These are phyloP conservation scores for Eristalis intricaria DNA, from an alignment of 2,888 invertebrate species.

Conservation along the genomic window DNA sequence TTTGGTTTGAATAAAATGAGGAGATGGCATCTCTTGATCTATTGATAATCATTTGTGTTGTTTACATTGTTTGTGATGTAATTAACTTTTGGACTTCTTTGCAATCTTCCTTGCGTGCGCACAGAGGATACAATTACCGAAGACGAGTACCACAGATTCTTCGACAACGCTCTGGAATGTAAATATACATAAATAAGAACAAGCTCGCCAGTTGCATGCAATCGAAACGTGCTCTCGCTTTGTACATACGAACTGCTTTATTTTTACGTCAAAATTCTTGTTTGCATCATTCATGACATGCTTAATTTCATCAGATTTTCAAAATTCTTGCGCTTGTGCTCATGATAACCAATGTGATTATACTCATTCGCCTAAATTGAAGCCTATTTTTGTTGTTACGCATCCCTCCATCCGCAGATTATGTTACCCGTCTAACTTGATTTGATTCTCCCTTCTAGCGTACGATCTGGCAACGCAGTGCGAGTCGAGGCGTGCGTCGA, in stretches of 20 bases:
- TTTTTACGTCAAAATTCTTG: slow-evolving; percentile 27
- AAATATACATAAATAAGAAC: slow-evolving; percentile 78
- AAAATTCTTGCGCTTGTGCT: slow-evolving; percentile 35
- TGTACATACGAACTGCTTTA: background rate
- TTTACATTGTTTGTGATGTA: slow-evolving; percentile 54
- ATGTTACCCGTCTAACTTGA: background rate
- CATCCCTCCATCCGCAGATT: background rate
- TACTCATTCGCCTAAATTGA: slow-evolving; percentile 30
- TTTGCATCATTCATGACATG: slow-evolving; percentile 15
- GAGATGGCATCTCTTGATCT: slow-evolving; percentile 33
- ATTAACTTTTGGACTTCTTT: slow-evolving; percentile 63
- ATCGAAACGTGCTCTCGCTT: too few species aligned
- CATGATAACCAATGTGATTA: slow-evolving; percentile 34
- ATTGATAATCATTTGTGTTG: slow-evolving; percentile 66
- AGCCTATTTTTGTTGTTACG: slow-evolving; percentile 26
- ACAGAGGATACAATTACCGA: slow-evolving; percentile 83
- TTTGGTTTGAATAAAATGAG: slow-evolving; percentile 20
- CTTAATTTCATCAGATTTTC: slow-evolving; percentile 37
- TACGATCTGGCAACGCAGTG: slow-evolving; percentile 93
- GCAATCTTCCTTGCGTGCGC: slow-evolving; percentile 63
- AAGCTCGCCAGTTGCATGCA: slow-evolving; percentile 41
- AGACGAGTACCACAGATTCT: slow-evolving; percentile 91
- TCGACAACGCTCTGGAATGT: slow-evolving; percentile 91
- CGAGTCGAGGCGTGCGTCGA: slow-evolving; percentile 86
- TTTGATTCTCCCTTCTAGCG: slow-evolving; percentile 81